phyloP scores from a whole-genome alignment of 2,797 vertebrate genomes.

The Petrocephalus schoutedeni region DNA sequence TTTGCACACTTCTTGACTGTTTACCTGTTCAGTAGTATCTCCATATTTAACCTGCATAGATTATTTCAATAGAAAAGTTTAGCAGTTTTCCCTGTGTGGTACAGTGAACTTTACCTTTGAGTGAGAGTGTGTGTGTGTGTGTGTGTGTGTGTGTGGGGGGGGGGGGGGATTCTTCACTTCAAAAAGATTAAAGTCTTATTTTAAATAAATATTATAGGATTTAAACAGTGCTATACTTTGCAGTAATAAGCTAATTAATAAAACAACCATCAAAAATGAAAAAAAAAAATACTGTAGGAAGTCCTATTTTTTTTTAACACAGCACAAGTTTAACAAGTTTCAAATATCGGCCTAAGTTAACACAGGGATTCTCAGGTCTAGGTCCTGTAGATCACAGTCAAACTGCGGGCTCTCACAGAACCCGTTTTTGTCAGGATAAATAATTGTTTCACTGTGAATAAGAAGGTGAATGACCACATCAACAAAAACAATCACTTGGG shows the following conservation, averaged over 20 bases:
- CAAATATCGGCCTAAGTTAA: neutral
- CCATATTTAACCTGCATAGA: slow-evolving; percentile 18
- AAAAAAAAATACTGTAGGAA: neutral
- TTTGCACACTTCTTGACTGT: neutral
- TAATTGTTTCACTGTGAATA: neutral
- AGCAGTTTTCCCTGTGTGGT: neutral
- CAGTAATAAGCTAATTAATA: neutral
- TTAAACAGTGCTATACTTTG: neutral
- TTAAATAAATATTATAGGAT: neutral
- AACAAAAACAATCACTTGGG: neutral
- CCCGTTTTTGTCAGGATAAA: neutral
- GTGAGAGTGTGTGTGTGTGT: neutral
- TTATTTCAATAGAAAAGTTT: slow-evolving; percentile 8
- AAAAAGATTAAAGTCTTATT: neutral
- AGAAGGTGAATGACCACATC: neutral
- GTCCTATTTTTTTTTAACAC: neutral
- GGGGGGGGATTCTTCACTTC: neutral
- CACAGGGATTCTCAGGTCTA: neutral
- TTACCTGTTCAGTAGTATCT: neutral
- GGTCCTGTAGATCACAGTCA: neutral
- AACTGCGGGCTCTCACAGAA: neutral
- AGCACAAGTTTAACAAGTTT: neutral
- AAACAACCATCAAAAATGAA: neutral
- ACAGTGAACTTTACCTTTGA: neutral
- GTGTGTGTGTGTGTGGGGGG: too few relatives aligned